Evolutionary conservation across 2,113 vertebrate genomes (phyloP).

Genomic region (Lepidothrix coronata): DNA sequence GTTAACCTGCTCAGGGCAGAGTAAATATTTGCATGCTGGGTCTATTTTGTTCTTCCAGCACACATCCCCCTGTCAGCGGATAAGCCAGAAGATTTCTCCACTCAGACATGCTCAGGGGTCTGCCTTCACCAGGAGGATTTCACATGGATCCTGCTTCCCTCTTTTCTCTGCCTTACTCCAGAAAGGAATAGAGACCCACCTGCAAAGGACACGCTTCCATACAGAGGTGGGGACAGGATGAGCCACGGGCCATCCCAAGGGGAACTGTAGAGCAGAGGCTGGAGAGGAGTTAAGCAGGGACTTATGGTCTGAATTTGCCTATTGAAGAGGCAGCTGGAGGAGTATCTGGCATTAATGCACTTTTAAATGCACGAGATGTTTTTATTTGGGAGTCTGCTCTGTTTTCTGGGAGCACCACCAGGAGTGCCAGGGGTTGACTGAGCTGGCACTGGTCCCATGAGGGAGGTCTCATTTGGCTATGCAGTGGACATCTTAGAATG

Average conservation of each 20-base stretch:
- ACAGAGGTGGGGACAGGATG: neutral
- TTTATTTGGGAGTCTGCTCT: neutral
- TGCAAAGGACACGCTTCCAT: neutral
- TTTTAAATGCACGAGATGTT: neutral
- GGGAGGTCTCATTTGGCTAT: accelerated
- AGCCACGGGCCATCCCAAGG: too few relatives aligned
- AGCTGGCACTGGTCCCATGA: neutral
- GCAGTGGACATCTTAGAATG: neutral
- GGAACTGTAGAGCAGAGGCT: neutral
- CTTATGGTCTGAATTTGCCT: neutral
- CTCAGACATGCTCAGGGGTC: neutral
- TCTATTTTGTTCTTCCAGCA: neutral
- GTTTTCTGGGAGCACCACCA: neutral
- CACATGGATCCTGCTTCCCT: neutral
- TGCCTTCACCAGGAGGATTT: neutral
- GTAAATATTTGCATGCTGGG: neutral
- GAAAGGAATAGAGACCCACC: neutral
- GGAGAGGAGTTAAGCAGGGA: neutral
- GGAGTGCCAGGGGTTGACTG: neutral
- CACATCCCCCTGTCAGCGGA: neutral
- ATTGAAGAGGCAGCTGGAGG: neutral
- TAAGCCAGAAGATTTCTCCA: neutral
- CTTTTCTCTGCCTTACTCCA: neutral
- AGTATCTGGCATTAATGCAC: neutral
- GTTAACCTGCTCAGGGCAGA: neutral